A percentile compares a stretch with the other conserved stretches of the same genome.
Conservation (phyloP, 1,140 invertebrate genomes). For the Drosophila punjabiensis region DNA sequence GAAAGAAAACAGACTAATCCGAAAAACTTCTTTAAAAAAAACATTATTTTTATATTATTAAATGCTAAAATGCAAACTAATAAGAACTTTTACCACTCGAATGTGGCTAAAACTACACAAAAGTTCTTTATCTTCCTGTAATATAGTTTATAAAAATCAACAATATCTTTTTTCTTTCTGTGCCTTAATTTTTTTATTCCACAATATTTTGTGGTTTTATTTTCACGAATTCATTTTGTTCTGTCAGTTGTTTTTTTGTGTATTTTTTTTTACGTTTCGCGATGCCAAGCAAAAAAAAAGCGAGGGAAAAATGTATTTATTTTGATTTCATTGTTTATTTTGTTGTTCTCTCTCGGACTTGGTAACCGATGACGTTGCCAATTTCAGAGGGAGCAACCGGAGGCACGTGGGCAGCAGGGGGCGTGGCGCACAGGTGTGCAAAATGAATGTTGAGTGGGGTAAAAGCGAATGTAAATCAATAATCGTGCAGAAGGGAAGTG, state of each 20-base stretch:
- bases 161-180: not conserved
- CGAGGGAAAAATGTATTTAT: slow-evolving; percentile 34
- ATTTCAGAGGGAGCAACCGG: not conserved
- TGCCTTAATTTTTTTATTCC: slow-evolving; percentile 29
- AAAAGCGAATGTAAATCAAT: slow-evolving; percentile 65
- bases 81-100: too few species aligned
- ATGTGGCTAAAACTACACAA: too few species aligned
- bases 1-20: too few species aligned
- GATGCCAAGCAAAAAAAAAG: slow-evolving; percentile 65
- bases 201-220: slow-evolving; percentile 4
- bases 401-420: slow-evolving; percentile 11
- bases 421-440: slow-evolving; percentile 67
- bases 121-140: not conserved
- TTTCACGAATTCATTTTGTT: slow-evolving; percentile 14
- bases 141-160: not conserved
- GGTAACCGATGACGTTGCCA: slow-evolving; percentile 51
- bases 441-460: slow-evolving; percentile 49
- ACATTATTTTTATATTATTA: too few species aligned
- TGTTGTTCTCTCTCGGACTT: slow-evolving; percentile 21
- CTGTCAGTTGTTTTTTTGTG: slow-evolving; percentile 15
- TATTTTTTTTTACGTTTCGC: slow-evolving; percentile 39
- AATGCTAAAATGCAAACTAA: too few species aligned
- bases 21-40: too few species aligned
- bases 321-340: slow-evolving; percentile 52
- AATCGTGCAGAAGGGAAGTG: slow-evolving; percentile 45